A percentile compares a stretch with the other conserved stretches of the same genome.
Conservation (phyloP, 2,797 vertebrate species). For the Onychomys leucogaster region DNA sequence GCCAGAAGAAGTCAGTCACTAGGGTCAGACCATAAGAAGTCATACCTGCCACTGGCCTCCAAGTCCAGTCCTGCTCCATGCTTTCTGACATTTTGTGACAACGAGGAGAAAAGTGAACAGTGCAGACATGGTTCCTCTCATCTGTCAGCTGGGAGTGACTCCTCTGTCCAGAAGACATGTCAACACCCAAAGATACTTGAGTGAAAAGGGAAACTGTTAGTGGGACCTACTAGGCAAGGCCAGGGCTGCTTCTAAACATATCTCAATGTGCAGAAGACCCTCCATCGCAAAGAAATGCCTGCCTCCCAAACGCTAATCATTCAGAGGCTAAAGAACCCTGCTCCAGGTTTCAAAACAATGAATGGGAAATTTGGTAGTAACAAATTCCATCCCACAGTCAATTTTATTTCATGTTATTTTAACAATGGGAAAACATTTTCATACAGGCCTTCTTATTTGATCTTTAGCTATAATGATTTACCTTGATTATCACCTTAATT, state of each 20-base stretch:
- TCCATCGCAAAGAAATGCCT: neutral
- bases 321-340: neutral
- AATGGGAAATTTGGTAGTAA: neutral
- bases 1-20: neutral
- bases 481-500: neutral
- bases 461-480: neutral
- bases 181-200: neutral
- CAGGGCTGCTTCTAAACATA: rapidly evolving
- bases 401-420: neutral
- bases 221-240: neutral
- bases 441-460: neutral
- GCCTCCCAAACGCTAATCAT: neutral
- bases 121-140: neutral
- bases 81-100: neutral
- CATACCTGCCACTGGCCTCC: neutral
- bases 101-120: too few relatives aligned
- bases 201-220: too few relatives aligned
- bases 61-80: neutral
- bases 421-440: neutral
- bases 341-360: neutral
- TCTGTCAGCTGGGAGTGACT: neutral
- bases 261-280: rapidly evolving
- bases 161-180: neutral
- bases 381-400: too few relatives aligned
- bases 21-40: neutral